Conservation (phyloP, 2,888 invertebrate species). For the Leptopilina syphax region DNA sequence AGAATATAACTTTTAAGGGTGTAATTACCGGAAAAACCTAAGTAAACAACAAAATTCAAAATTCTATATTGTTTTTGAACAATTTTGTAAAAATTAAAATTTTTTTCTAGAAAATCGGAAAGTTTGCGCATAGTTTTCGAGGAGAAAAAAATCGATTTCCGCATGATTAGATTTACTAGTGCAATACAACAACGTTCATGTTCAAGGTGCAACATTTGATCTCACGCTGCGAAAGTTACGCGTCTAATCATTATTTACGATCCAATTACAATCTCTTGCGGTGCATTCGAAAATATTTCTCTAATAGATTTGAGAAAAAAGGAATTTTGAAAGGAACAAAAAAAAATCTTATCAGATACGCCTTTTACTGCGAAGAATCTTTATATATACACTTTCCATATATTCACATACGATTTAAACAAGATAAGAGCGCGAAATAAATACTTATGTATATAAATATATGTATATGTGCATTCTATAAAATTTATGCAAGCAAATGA, state of each 20-base stretch:
- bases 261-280: constrained; percentile 1
- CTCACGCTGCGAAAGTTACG: constrained; percentile 33
- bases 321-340: not conserved
- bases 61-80: too few species aligned
- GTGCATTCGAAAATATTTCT: not conserved
- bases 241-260: constrained; percentile 20
- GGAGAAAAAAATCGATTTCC: not conserved
- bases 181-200: not conserved
- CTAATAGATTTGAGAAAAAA: not conserved
- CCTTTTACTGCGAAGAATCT: too few species aligned
- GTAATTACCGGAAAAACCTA: not conserved
- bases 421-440: not conserved
- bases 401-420: not conserved
- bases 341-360: not conserved
- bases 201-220: constrained; percentile 33
- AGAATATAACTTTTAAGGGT: not conserved
- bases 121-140: not conserved
- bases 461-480: not conserved
- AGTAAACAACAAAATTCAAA: too few species aligned
- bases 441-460: not conserved
- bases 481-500: not conserved
- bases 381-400: too few species aligned
- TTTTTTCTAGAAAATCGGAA: not conserved
- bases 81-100: too few species aligned
- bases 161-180: constrained; percentile 9